phyloP scores from a whole-genome alignment of 2,797 vertebrate genomes.

The Urocyon cinereoargenteus region DNA sequence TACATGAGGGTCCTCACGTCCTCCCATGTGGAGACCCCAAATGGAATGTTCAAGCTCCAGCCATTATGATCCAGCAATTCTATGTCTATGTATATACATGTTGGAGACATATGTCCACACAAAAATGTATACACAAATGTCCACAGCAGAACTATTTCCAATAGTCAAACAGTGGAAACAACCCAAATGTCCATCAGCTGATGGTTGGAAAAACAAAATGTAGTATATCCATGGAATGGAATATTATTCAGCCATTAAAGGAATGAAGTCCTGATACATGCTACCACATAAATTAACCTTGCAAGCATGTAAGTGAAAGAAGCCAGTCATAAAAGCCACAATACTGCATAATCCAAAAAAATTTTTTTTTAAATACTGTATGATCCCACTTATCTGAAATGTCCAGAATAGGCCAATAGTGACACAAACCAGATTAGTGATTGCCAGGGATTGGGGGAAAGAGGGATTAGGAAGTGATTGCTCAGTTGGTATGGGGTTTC shows the following conservation, averaged over 20 bases:
- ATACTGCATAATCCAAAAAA: background rate
- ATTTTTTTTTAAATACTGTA: background rate
- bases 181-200: background rate
- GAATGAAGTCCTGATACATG: background rate
- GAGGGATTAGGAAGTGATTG: background rate
- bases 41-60: background rate
- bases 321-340: background rate
- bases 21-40: background rate
- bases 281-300: background rate
- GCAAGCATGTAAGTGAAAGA: background rate
- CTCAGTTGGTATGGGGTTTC: background rate
- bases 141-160: background rate
- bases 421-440: background rate
- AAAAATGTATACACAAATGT: background rate
- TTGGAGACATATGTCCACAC: background rate
- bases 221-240: background rate
- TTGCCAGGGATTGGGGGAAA: background rate
- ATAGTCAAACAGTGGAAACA: background rate
- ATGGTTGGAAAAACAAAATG: background rate
- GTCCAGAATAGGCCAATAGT: background rate
- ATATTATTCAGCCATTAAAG: background rate
- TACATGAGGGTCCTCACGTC: background rate
- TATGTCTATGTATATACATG: background rate
- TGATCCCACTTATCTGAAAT: conserved; percentile 16
- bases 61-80: background rate